Base-by-base conservation (phyloP, 2,888 invertebrate genomes). In the Candidula unifasciata region DNA sequence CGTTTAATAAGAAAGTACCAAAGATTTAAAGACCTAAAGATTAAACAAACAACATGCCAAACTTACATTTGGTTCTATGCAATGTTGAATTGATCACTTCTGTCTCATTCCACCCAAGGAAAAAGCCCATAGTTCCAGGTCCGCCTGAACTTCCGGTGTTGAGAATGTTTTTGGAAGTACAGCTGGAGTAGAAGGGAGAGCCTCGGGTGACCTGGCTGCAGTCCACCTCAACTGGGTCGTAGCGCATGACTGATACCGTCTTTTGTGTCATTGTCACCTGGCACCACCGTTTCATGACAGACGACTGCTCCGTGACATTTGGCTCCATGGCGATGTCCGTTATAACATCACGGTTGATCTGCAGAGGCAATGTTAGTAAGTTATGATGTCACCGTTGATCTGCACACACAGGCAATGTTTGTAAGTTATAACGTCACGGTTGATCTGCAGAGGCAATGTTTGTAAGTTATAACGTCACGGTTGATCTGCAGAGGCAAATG, bases 221-320 rank as follows among this genome's bases (percentile, higher is more conserved):
- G 66, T 84, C 44, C 13, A 80, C 52, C 35, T 68, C 57, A 37
- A 84, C 44, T 18, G 79, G 73, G 30, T 71, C 69, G 57, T 84
- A 84, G 8, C 68, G 81, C 69, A 82, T 85, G 69, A 85, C 79
- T 6, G 78, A 44, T 21, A 85, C 78, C 0, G 35, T 76, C 68
- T 83, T 60, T 18, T 66, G 68, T 27, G 60, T 69, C 71, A 84
- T 69, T 24, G 68, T 74, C 60, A 84, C 79, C 30, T 81, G 71
- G n/a, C 86, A 87, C 86, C 86, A 87, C 18, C 86, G 71, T 27
- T 79, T 85, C 82, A 87, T 66, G 33, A 87, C 85, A 18, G 78
- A 77, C 0, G 80, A 69, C 18, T 82, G 33, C 30, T 64, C 44
- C 3, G 86, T 84, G 44, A 68, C 79, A 54, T 86, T 85, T 54